Evolutionary conservation across 1,140 invertebrate species (phyloP).

Genomic region (Hyles euphorbiae): DNA sequence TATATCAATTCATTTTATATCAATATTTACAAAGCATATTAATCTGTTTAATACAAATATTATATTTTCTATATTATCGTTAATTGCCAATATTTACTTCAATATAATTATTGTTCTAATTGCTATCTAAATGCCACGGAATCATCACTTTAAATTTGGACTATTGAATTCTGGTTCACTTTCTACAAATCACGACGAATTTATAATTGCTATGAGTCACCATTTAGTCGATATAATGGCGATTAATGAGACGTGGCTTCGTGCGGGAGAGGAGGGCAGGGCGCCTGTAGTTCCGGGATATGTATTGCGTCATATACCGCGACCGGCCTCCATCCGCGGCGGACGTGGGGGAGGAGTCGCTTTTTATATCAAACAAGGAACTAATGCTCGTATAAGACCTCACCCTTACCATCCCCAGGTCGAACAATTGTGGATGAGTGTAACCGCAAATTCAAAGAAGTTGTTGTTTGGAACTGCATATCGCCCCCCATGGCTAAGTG

Average conservation of each 20-base stretch:
- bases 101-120: no score
- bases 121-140: no score
- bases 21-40: no score
- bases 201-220: no score
- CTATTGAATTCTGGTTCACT: conserved; percentile 9
- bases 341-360: conserved; percentile 10
- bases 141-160: conserved; percentile 10
- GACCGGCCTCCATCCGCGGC: background rate
- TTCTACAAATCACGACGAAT: no score
- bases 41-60: no score
- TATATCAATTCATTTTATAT: no score
- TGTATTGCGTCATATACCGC: conserved; percentile 4
- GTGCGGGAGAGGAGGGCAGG: conserved; percentile 8
- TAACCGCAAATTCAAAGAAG: background rate
- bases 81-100: no score
- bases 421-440: conserved; percentile 11
- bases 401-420: background rate
- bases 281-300: conserved; percentile 10
- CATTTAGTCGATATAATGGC: no score
- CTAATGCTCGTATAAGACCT: background rate
- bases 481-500: background rate
- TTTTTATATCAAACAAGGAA: conserved; percentile 10
- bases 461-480: conserved; percentile 3
- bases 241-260: conserved; percentile 10
- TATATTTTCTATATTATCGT: no score